These are phyloP conservation scores for Seriola quinqueradiata DNA, from an alignment of 2,113 vertebrate species.

Conservation along the genomic window DNA sequence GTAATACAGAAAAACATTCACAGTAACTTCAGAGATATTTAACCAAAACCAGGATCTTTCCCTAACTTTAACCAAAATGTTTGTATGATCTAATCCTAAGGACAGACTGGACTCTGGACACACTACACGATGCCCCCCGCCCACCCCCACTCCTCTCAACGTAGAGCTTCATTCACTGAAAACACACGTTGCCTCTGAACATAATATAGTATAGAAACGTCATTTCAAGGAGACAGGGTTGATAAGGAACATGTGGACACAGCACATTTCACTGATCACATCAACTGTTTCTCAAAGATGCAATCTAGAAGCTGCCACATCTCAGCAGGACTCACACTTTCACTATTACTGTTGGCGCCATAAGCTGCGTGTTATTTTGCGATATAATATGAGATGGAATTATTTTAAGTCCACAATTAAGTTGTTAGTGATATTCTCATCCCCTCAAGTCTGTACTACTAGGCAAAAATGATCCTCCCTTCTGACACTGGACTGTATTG, in stretches of 20 bases:
- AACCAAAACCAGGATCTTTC: too few relatives aligned
- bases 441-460: neutral
- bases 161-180: too few relatives aligned
- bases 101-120: too few relatives aligned
- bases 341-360: constrained; percentile 6
- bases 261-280: neutral
- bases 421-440: constrained; percentile 6
- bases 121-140: too few relatives aligned
- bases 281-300: neutral
- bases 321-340: neutral
- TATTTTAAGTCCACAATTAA: constrained; percentile 19
- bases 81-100: too few relatives aligned
- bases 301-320: neutral
- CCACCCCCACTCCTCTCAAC: too few relatives aligned
- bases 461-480: constrained; percentile 2
- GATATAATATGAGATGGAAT: neutral
- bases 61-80: too few relatives aligned
- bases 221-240: neutral
- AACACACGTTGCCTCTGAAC: too few relatives aligned
- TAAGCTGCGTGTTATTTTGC: neutral
- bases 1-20: too few relatives aligned
- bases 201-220: too few relatives aligned
- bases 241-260: neutral
- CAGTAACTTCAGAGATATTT: too few relatives aligned
- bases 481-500: neutral